phyloP scores from a whole-genome alignment of 2,797 vertebrate species.

The Gymnoscopelus braueri region DNA sequence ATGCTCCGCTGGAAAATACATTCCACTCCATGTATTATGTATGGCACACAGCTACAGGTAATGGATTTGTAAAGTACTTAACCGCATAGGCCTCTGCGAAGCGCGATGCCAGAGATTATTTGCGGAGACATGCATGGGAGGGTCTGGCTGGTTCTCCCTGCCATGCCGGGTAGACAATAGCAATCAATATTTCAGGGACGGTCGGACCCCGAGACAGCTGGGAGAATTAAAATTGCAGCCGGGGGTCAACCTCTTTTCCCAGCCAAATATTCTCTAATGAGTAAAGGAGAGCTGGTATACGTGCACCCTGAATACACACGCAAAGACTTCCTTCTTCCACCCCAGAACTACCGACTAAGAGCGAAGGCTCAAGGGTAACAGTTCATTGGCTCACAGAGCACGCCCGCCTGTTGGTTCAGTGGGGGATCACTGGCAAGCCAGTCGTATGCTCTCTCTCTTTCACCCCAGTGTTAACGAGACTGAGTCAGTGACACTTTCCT shows the following conservation, averaged over 20 bases:
- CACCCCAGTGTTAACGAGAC: background rate
- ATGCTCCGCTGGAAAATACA: constrained; percentile 7
- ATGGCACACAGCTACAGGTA: constrained; percentile 4
- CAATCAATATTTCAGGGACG: constrained; percentile 69
- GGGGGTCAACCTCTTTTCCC: constrained; percentile 40
- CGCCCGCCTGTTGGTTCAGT: background rate
- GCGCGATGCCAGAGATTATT: constrained; percentile 18
- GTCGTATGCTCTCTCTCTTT: background rate
- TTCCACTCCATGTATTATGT: constrained; percentile 7
- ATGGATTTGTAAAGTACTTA: constrained; percentile 17
- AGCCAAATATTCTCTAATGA: constrained; percentile 47
- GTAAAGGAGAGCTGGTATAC: background rate
- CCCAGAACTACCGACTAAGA: background rate
- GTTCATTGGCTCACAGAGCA: constrained; percentile 1
- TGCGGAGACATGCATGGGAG: constrained; percentile 33
- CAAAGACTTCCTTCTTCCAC: background rate
- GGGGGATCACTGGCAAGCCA: constrained; percentile 12
- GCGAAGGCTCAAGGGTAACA: constrained; percentile 16
- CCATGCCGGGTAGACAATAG: constrained; percentile 51
- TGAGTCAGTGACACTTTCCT: background rate
- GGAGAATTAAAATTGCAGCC: constrained; percentile 48
- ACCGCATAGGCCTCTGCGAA: constrained; percentile 13
- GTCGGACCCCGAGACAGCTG: constrained; percentile 51
- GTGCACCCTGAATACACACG: background rate
- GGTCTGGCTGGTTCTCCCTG: constrained; percentile 34